Evolutionary conservation across 2,797 vertebrate genomes (phyloP), one percentile per base, ranked within the genome.

Genomic region (Myotis planiceps): DNA sequence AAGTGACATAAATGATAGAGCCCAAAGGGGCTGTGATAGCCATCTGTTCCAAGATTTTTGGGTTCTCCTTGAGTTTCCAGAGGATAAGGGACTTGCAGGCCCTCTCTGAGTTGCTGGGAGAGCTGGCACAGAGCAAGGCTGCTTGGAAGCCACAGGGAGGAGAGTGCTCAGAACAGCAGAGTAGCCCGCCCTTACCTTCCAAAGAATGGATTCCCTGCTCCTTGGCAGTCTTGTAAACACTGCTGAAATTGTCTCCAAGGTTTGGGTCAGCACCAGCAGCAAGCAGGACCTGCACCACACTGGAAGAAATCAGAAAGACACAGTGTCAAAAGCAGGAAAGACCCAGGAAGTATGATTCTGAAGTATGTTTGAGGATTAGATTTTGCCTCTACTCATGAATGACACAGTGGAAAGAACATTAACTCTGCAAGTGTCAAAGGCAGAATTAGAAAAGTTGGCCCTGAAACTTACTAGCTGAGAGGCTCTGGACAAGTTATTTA

Each of bases 151-250:
- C 14, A 72, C 19, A 75, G 74, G 32, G 65, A 87, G 37, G 23
- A 74, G n/a, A 71, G 13, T 6, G 42, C 63, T 27, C 58, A 87
- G 49, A 94, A 72, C 16, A 58, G 47, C 10, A 78, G 49, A 63
- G 37, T 1, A 74, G 58, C 29, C 82, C 37, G 27, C 4, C 9
- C 29, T 98, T 98, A 99, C 99, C 99, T 99, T 99, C 99, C 90
- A 99, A 98, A 9, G 99, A 99, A 97, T 99, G 99, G 92, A 99
- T 98, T 72, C 99, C 99, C 94, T 99, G 99, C 84, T 99, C 99
- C 96, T 99, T 99, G 18, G 99, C 99, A 0, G 98, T 99, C 97
- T 99, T 99, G 13, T 99, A 99, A 82, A 99, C 99, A 9, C 99
- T 99, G 98, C 99, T 99, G 98, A 99, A 99, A 86, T 99, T 97